Evolutionary conservation across 1,140 invertebrate species (phyloP).

Genomic region (Bombus superbus): DNA sequence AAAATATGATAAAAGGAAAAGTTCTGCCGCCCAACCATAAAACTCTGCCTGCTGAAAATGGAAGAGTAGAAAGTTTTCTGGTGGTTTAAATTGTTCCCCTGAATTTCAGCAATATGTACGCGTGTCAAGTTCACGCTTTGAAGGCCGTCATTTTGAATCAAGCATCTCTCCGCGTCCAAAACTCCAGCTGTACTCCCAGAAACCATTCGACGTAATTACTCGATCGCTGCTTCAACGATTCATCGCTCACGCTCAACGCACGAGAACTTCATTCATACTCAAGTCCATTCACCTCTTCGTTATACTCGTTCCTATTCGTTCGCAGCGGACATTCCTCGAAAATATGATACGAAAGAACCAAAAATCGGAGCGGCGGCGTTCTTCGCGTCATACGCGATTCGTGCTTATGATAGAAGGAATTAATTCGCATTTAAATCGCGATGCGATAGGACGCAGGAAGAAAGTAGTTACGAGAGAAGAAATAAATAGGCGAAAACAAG

Average conservation of each 20-base stretch:
- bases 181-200: slow-evolving; percentile 7
- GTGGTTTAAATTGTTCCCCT: background rate
- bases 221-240: background rate
- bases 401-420: background rate
- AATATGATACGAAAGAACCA: background rate
- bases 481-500: background rate
- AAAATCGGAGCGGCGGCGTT: background rate
- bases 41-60: background rate
- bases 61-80: background rate
- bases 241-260: background rate
- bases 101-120: background rate
- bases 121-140: background rate
- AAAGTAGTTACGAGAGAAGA: background rate
- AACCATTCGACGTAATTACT: slow-evolving; percentile 12
- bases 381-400: background rate
- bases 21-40: background rate
- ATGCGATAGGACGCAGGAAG: background rate
- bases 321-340: background rate
- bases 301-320: background rate
- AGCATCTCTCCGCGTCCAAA: background rate
- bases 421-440: background rate
- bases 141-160: background rate
- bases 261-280: slow-evolving; percentile 7
- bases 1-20: background rate
- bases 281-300: background rate